Base-by-base conservation (phyloP, 1,140 invertebrate genomes). In the Camponotus pennsylvanicus region DNA sequence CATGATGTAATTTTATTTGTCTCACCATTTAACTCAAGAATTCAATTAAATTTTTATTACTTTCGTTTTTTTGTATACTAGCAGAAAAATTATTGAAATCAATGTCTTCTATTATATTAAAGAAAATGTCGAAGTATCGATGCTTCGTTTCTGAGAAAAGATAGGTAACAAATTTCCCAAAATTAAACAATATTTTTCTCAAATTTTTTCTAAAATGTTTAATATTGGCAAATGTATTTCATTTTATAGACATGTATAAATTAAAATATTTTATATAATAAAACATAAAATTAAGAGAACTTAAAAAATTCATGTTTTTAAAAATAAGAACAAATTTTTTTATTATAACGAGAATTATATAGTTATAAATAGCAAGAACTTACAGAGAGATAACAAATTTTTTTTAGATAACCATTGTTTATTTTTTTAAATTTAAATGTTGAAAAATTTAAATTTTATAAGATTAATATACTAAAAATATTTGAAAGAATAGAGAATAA, bases 41-140 rank as follows among this genome's bases (percentile, higher is more conserved):
- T 2, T 8, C 27, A 79, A 69, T 69, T 79, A n/a, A 79, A 79
- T 79, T 79, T 40, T 40, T 67, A 9, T 37, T 8, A 18, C 1
- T 4, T 52, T 7, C 5, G 0, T 27, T 55, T 52, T 2, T 66
- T 67, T 8, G 7, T 69, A 21, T 67, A 0, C 4, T 49, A 27
- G 0, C 1, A 11, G 2, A 15, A 55, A 79, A 79, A 69, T 69
- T 4, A 2, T 11, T 18, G 34, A 40, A 55, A 55, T 18, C n/a
- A 79, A 52, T 1, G 27, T 13, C 59, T 8, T 8, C 9, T n/a
- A 21, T 27, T 13, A 18, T 8, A 27, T 75, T 57, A 75, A 34
- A 6, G 21, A 13, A 8, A 59, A 0, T 32, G 32, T 76, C 11
- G 18, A 63, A 63, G 15, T 63, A 45, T 77, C 2, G 2, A 42